Conservation (phyloP, 2,797 vertebrate species). For the Macroramphosus scolopax region DNA sequence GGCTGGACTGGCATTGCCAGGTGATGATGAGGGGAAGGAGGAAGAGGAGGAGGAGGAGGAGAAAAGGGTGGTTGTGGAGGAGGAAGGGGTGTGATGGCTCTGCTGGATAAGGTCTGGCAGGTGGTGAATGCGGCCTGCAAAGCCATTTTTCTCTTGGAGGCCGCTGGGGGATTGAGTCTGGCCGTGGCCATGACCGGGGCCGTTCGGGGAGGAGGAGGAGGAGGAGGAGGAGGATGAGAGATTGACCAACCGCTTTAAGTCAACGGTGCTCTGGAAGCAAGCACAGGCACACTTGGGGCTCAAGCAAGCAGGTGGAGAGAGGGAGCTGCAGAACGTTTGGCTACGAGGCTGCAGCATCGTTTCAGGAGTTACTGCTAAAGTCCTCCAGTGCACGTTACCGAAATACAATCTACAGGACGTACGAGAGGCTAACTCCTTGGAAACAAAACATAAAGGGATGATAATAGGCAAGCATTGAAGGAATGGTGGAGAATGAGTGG, state of each 20-base stretch:
- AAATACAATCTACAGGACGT: conserved; percentile 2
- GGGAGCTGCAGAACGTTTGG: conserved; percentile 10
- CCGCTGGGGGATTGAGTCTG: conserved; percentile 64
- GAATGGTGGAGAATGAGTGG: conserved; percentile 11
- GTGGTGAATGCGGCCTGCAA: conserved; percentile 95
- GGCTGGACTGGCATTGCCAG: conserved; percentile 95
- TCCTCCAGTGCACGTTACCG: neutral
- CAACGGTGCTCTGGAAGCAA: conserved; percentile 96
- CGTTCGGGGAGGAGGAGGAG: conserved; percentile 89
- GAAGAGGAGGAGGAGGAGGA: conserved; percentile 87
- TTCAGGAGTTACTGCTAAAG: conserved; percentile 1
- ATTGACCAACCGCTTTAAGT: conserved; percentile 85
- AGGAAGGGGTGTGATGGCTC: conserved; percentile 95
- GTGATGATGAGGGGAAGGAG: conserved; percentile 79
- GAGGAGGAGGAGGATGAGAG: conserved; percentile 79
- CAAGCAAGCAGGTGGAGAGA: conserved; percentile 50
- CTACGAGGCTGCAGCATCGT: conserved; percentile 4
- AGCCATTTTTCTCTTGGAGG: conserved; percentile 90
- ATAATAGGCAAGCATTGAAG: neutral
- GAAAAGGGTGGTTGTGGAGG: no score
- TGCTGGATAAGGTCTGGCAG: conserved; percentile 99
- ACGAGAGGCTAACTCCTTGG: neutral
- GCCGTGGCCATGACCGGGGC: conserved; percentile 50
- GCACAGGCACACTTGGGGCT: conserved; percentile 96
- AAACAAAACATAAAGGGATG: conserved; percentile 1